Conservation (phyloP, 2,888 invertebrate genomes). For the Ctenicera cuprea region DNA sequence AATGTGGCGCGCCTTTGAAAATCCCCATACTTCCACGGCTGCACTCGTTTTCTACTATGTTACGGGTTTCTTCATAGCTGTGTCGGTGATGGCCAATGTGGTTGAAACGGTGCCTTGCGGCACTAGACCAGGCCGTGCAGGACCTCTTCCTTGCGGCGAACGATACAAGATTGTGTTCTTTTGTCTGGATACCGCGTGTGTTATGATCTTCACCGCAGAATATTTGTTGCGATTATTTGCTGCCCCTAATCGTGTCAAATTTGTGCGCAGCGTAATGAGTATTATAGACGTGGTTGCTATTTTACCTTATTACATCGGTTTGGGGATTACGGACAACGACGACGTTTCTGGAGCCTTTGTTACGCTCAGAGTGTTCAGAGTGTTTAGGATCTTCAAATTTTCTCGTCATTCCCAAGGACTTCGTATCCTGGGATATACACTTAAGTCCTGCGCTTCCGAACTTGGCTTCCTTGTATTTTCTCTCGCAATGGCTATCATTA, state of each 20-base stretch:
- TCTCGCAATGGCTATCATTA: constrained; percentile 99
- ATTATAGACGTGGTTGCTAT: constrained; percentile 99
- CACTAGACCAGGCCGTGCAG: constrained; percentile 88
- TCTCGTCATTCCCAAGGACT: constrained; percentile 99
- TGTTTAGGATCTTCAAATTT: constrained; percentile 99
- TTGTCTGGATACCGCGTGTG: constrained; percentile 99
- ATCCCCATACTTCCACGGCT: constrained; percentile 98
- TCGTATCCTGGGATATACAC: constrained; percentile 98
- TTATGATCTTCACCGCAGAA: constrained; percentile 99
- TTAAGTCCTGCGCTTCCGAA: constrained; percentile 99
- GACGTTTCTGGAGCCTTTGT: constrained; percentile 99
- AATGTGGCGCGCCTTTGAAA: constrained; percentile 99
- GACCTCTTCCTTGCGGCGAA: constrained; percentile 96
- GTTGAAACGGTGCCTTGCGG: constrained; percentile 98
- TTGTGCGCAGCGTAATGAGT: constrained; percentile 98
- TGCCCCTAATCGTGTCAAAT: constrained; percentile 98
- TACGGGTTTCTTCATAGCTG: constrained; percentile 99
- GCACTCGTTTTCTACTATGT: constrained; percentile 99
- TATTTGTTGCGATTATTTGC: constrained; percentile 96
- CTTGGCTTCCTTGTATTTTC: constrained; percentile 99
- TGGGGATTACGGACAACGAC: constrained; percentile 98
- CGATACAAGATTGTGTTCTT: constrained; percentile 99
- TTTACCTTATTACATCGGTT: constrained; percentile 98
- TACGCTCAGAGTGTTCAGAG: constrained; percentile 98
- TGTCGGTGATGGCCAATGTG: constrained; percentile 99